Conservation (phyloP, 2,797 vertebrate genomes). For the Acrossocheilus fasciatus region DNA sequence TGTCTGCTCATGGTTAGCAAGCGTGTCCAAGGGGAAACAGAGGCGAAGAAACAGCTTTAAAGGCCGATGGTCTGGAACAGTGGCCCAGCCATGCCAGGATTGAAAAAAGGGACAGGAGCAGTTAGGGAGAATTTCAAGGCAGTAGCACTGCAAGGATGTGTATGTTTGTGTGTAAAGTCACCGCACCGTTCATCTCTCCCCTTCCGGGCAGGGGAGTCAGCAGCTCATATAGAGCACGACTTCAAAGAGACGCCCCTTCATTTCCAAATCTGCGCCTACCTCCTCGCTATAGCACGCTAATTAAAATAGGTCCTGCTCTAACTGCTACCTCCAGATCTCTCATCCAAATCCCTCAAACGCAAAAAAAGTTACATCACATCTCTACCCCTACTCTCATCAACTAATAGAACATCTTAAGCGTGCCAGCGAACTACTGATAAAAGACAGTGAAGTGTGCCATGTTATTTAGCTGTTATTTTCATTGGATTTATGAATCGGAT, state of each 20-base stretch:
- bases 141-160: slow-evolving; percentile 15
- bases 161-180: slow-evolving; percentile 39
- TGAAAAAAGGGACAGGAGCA: slow-evolving; percentile 18
- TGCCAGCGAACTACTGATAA: slow-evolving; percentile 11
- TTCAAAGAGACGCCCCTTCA: slow-evolving; percentile 80
- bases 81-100: not conserved
- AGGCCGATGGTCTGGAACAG: slow-evolving; percentile 67
- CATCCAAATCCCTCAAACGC: slow-evolving; percentile 63
- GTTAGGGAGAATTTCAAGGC: slow-evolving; percentile 39
- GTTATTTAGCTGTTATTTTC: slow-evolving; percentile 11
- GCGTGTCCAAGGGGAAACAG: slow-evolving; percentile 70
- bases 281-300: slow-evolving; percentile 71
- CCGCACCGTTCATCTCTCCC: slow-evolving; percentile 63
- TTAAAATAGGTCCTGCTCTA: slow-evolving; percentile 72
- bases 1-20: slow-evolving; percentile 74
- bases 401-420: not conserved
- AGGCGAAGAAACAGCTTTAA: slow-evolving; percentile 54
- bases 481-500: not conserved
- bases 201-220: slow-evolving; percentile 70
- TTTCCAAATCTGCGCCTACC: slow-evolving; percentile 78
- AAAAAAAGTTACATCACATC: slow-evolving; percentile 62
- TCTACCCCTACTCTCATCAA: slow-evolving; percentile 6
- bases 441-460: not conserved
- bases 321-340: slow-evolving; percentile 59
- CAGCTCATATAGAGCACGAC: slow-evolving; percentile 74